phyloP scores from a whole-genome alignment of 2,113 vertebrate genomes.

The Dendropsophus ebraccatus region DNA sequence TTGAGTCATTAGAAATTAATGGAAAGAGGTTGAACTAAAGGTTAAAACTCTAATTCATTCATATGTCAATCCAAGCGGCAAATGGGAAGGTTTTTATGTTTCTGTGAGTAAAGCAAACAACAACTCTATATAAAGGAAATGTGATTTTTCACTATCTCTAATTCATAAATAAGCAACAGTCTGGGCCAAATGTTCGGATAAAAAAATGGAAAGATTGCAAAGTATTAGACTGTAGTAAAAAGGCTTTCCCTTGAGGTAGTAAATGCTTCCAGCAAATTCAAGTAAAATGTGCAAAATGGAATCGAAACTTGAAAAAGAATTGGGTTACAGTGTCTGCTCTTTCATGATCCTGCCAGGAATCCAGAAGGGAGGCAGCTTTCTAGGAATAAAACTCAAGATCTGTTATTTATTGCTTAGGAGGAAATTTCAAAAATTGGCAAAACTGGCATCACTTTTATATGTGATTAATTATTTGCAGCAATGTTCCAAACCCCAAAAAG shows the following conservation, averaged over 20 bases:
- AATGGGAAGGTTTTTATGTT: slow-evolving; percentile 41
- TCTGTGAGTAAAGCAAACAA: slow-evolving; percentile 34
- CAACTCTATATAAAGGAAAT: background rate
- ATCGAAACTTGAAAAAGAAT: slow-evolving; percentile 27
- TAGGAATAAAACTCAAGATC: background rate
- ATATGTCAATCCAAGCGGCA: slow-evolving; percentile 41
- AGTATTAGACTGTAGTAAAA: slow-evolving; percentile 30
- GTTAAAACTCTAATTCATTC: slow-evolving; percentile 4
- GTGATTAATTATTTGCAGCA: background rate
- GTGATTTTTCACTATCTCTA: slow-evolving; percentile 35
- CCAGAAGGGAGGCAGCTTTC: slow-evolving; percentile 1
- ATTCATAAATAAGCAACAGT: slow-evolving; percentile 39
- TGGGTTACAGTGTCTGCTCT: slow-evolving; percentile 10
- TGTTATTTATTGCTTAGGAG: background rate
- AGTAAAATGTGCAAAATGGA: slow-evolving; percentile 25
- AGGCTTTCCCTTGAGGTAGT: slow-evolving; percentile 22
- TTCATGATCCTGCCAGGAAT: background rate
- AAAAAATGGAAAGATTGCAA: slow-evolving; percentile 4
- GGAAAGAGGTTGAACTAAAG: slow-evolving; percentile 26
- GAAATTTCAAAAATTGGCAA: background rate
- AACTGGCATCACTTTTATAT: background rate
- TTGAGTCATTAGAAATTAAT: slow-evolving; percentile 28
- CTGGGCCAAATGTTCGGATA: background rate
- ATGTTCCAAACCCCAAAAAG: background rate
- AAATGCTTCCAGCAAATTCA: slow-evolving; percentile 29